A percentile compares a stretch with the other conserved stretches of the same genome.
Evolutionary conservation across 2,888 invertebrate species (phyloP).

Genomic region (Peribatodes rhomboidaria): DNA sequence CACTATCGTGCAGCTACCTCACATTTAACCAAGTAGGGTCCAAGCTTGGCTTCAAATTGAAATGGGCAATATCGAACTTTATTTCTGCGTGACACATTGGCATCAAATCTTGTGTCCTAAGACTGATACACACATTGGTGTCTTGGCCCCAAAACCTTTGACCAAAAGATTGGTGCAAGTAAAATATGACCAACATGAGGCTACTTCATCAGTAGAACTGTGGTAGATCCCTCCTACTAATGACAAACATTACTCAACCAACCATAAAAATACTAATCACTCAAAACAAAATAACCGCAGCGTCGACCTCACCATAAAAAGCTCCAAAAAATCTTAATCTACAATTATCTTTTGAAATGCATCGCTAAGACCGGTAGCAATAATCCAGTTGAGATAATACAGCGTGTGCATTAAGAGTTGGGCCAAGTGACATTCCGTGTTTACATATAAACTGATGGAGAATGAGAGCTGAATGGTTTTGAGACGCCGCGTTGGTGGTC

Average conservation of each 20-base stretch:
- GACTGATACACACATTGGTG: too few relatives aligned
- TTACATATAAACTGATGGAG: conserved; percentile 50
- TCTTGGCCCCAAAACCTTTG: too few relatives aligned
- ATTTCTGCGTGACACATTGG: too few relatives aligned
- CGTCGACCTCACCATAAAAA: conserved; percentile 17
- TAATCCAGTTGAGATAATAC: conserved; percentile 76
- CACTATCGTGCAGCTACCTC: too few relatives aligned
- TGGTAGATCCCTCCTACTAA: too few relatives aligned
- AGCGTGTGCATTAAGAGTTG: conserved; percentile 47
- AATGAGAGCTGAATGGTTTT: conserved; percentile 48
- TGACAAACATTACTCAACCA: background rate
- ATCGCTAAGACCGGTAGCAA: conserved; percentile 73
- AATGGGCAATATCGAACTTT: too few relatives aligned
- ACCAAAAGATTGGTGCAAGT: too few relatives aligned
- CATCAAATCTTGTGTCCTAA: too few relatives aligned
- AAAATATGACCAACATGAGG: too few relatives aligned
- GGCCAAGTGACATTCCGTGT: conserved; percentile 79
- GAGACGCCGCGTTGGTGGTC: conserved; percentile 66
- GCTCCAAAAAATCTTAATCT: conserved; percentile 31
- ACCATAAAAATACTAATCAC: background rate
- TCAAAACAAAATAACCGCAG: conserved; percentile 12
- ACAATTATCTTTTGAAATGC: conserved; percentile 35
- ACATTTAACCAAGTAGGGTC: too few relatives aligned
- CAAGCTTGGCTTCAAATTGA: too few relatives aligned
- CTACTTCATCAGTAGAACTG: too few relatives aligned